Conservation (phyloP, 2,797 vertebrate species). For the Esox masquinongy region DNA sequence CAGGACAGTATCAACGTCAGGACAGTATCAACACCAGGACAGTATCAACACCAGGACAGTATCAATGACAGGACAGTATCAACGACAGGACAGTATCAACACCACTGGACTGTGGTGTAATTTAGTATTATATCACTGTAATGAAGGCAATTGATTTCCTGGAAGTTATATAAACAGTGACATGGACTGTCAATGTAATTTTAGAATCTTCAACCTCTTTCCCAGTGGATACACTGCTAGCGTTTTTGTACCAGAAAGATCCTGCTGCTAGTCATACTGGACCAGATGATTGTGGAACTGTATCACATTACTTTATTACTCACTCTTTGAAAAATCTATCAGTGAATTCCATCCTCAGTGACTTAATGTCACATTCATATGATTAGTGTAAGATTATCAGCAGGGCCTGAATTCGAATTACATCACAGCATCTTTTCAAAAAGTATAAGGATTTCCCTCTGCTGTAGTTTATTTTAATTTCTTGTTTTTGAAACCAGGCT, state of each 20-base stretch:
- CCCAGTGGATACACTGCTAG: not conserved
- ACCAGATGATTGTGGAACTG: not conserved
- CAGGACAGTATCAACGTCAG: too few relatives aligned
- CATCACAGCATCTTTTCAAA: not conserved
- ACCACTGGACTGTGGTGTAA: not conserved
- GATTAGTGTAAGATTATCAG: not conserved
- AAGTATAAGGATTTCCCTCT: not conserved
- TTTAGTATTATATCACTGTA: not conserved
- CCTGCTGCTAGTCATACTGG: not conserved
- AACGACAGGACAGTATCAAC: not conserved
- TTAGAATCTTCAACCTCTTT: not conserved
- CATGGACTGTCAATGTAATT: not conserved
- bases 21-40: too few relatives aligned
- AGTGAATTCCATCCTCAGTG: not conserved
- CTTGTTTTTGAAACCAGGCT: not conserved
- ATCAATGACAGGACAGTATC: not conserved
- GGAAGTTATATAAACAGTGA: not conserved
- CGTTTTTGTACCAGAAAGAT: not conserved
- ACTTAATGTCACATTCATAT: not conserved
- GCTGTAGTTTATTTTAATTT: not conserved
- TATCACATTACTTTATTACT: not conserved
- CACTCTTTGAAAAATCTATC: not conserved
- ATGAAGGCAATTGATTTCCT: not conserved
- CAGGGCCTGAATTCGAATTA: not conserved
- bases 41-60: too few relatives aligned